phyloP scores from a whole-genome alignment of 1,140 invertebrate species.

The Eriocheir sinensis region DNA sequence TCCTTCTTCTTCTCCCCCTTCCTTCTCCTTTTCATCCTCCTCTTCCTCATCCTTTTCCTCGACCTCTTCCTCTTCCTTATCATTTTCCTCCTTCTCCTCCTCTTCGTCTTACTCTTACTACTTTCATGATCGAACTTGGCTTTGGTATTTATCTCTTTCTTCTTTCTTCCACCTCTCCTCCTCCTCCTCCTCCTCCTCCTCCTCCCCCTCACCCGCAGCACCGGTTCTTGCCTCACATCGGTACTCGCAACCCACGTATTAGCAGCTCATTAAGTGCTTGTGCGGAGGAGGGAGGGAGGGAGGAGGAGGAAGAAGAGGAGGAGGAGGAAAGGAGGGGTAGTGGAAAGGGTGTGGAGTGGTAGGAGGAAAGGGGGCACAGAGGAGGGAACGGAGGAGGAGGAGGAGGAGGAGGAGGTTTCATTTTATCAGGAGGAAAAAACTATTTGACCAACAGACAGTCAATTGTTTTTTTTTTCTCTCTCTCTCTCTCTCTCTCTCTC shows the following conservation, averaged over 20 bases:
- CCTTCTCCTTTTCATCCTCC: neutral
- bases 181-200: neutral
- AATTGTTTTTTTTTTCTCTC: conserved; percentile 1
- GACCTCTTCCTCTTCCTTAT: neutral
- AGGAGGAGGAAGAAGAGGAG: neutral
- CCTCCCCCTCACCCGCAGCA: neutral
- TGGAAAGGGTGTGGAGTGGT: neutral
- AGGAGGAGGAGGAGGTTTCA: neutral
- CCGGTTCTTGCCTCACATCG: conserved; percentile 9
- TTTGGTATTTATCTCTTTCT: neutral
- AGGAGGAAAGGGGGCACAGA: neutral
- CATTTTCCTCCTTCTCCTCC: too few species aligned
- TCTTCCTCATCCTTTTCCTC: neutral
- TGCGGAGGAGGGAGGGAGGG: neutral
- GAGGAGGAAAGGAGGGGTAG: neutral
- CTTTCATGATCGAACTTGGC: neutral
- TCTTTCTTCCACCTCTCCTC: neutral
- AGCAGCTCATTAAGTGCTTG: conserved; percentile 18
- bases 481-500: conserved; percentile 30
- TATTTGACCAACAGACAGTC: neutral
- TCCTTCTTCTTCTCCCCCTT: neutral
- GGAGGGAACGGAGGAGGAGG: neutral
- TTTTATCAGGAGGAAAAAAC: neutral
- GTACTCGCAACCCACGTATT: conserved; percentile 1
- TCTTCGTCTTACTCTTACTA: neutral